phyloP scores from a whole-genome alignment of 2,797 vertebrate genomes.

The Anas acuta region DNA sequence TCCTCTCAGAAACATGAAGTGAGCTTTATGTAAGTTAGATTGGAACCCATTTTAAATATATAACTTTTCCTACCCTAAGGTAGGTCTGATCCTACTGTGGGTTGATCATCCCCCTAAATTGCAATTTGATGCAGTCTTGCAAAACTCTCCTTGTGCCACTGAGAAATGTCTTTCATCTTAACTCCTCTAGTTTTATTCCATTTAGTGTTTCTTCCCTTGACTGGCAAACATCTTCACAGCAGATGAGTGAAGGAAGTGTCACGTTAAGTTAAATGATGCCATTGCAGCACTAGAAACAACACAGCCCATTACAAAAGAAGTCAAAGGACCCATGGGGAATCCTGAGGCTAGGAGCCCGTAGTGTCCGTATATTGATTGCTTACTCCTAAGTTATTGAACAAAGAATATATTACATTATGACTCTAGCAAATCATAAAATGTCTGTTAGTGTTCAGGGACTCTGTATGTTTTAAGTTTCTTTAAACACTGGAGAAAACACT shows the following conservation, averaged over 20 bases:
- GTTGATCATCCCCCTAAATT: background rate
- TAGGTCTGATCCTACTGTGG: background rate
- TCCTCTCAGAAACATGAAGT: background rate
- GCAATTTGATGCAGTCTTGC: background rate
- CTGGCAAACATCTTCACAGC: background rate
- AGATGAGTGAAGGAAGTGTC: slow-evolving; percentile 24
- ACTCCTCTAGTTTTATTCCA: slow-evolving; percentile 23
- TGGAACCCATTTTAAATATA: background rate
- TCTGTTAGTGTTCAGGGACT: background rate
- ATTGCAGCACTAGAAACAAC: slow-evolving; percentile 7
- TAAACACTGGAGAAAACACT: background rate
- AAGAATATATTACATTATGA: slow-evolving; percentile 30
- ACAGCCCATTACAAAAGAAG: slow-evolving; percentile 37
- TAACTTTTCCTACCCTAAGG: background rate
- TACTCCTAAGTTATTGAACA: slow-evolving; percentile 62
- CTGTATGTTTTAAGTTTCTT: slow-evolving; percentile 29
- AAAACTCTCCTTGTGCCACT: background rate
- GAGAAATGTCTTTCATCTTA: slow-evolving; percentile 3
- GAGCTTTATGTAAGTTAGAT: background rate
- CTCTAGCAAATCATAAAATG: slow-evolving; percentile 34
- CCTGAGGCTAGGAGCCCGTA: slow-evolving; percentile 1
- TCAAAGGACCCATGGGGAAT: background rate
- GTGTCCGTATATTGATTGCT: slow-evolving; percentile 45
- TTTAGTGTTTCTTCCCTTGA: slow-evolving; percentile 22
- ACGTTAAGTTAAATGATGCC: slow-evolving; percentile 55